A percentile compares a stretch with the other conserved stretches of the same genome.
Evolutionary conservation across 1,140 invertebrate species (phyloP).

Genomic region (Drosophila truncata): DNA sequence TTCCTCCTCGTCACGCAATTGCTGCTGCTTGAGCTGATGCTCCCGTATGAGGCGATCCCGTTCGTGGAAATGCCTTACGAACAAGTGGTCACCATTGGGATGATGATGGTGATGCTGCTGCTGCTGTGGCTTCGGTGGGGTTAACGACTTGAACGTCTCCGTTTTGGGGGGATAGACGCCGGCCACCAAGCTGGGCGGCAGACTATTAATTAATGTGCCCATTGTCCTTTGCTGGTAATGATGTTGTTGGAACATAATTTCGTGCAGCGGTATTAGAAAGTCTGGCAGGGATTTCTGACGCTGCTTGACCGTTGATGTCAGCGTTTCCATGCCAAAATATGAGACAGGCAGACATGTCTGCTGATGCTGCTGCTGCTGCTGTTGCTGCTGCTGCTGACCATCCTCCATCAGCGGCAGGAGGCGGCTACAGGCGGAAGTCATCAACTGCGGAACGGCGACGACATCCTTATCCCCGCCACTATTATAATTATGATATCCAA

Average conservation of each 20-base stretch:
- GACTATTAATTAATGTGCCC: conserved; percentile 79
- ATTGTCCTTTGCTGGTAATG: conserved; percentile 64
- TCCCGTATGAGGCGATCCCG: conserved; percentile 84
- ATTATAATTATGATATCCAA: conserved; percentile 76
- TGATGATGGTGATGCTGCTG: conserved; percentile 40
- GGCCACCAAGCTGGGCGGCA: conserved; percentile 46
- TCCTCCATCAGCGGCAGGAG: conserved; percentile 1
- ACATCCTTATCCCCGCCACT: conserved; percentile 45
- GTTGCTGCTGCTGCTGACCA: neutral
- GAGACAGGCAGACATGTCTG: conserved; percentile 67
- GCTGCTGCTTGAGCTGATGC: conserved; percentile 82
- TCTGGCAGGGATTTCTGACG: conserved; percentile 78
- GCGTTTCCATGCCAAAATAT: conserved; percentile 70
- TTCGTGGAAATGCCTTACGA: conserved; percentile 83
- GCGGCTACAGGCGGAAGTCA: conserved; percentile 39
- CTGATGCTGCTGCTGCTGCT: conserved; percentile 16
- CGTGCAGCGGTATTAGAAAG: conserved; percentile 76
- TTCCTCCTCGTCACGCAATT: conserved; percentile 66
- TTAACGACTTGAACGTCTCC: conserved; percentile 77
- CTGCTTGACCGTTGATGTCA: conserved; percentile 53
- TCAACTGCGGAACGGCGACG: conserved; percentile 29
- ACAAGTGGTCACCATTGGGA: conserved; percentile 71
- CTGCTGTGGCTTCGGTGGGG: conserved; percentile 62
- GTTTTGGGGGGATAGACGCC: conserved; percentile 44
- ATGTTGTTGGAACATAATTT: conserved; percentile 76